Evolutionary conservation across 2,113 vertebrate genomes (phyloP).

Genomic region (Nerophis lumbriciformis): DNA sequence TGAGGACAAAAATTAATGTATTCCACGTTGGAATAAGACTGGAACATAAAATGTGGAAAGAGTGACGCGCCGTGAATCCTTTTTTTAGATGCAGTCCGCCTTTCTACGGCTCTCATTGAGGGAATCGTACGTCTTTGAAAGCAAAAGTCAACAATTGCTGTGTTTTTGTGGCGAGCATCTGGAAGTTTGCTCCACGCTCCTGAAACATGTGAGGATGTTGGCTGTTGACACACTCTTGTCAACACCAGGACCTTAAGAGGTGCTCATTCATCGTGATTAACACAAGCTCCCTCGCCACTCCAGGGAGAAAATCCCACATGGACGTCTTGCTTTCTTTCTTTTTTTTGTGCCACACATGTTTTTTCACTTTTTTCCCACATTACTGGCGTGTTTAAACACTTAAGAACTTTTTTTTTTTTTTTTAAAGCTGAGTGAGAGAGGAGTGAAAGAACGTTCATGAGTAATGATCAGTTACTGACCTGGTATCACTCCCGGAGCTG

Average conservation of each 20-base stretch:
- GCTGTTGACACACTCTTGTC: conserved; percentile 18
- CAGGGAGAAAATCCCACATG: conserved; percentile 39
- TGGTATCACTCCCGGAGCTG: conserved; percentile 63
- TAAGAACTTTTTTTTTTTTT: conserved; percentile 62
- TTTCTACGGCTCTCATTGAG: too few species aligned
- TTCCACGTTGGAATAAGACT: too few species aligned
- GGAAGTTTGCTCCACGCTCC: background rate
- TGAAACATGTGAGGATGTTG: background rate
- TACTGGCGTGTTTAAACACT: conserved; percentile 74
- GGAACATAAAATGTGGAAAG: too few species aligned
- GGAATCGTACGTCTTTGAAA: too few species aligned
- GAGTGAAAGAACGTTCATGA: conserved; percentile 50
- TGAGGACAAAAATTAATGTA: too few species aligned
- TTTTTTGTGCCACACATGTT: conserved; percentile 60
- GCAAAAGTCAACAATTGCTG: background rate
- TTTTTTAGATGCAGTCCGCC: background rate
- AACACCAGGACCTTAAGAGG: conserved; percentile 37
- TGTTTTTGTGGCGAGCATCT: background rate
- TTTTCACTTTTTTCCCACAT: conserved; percentile 70
- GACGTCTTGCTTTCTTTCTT: conserved; percentile 43
- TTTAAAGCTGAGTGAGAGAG: conserved; percentile 37
- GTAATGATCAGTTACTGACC: conserved; percentile 65
- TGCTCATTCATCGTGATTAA: conserved; percentile 64
- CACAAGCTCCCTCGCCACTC: conserved; percentile 45
- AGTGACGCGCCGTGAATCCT: too few species aligned